Percentiles rank a stretch among this genome's conserved stretches.
phyloP scores from a whole-genome alignment of 2,113 vertebrate genomes.

The Laticauda colubrina region DNA sequence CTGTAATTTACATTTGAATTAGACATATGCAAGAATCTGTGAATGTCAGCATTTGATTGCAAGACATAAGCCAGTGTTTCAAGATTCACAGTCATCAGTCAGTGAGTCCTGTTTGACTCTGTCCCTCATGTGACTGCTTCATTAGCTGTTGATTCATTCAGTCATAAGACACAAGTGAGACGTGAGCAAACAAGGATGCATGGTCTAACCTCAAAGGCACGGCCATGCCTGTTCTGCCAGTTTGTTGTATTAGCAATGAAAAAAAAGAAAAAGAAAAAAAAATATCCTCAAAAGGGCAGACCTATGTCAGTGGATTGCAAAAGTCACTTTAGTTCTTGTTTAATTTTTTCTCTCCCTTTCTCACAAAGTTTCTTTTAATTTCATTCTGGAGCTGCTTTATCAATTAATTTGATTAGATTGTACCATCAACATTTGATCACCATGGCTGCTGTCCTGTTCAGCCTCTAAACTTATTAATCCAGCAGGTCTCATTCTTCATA shows the following conservation, averaged over 20 bases:
- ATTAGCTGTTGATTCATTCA: slow-evolving; percentile 72
- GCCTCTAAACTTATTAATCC: neutral
- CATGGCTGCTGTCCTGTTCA: neutral
- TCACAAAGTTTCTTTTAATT: neutral
- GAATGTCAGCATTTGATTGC: slow-evolving; percentile 28
- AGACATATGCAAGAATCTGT: neutral
- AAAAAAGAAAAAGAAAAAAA: slow-evolving; percentile 38
- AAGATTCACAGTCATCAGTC: slow-evolving; percentile 50
- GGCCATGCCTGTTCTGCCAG: slow-evolving; percentile 68
- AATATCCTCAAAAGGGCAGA: slow-evolving; percentile 54
- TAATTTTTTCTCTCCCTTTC: neutral
- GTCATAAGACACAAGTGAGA: slow-evolving; percentile 65
- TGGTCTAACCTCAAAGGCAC: slow-evolving; percentile 63
- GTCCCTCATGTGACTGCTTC: slow-evolving; percentile 72
- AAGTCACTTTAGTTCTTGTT: neutral
- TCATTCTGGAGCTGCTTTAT: neutral
- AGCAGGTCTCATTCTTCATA: neutral
- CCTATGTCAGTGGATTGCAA: slow-evolving; percentile 34
- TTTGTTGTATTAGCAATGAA: slow-evolving; percentile 63
- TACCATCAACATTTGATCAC: neutral
- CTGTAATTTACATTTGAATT: neutral
- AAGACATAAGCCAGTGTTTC: slow-evolving; percentile 40
- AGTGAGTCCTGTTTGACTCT: slow-evolving; percentile 58
- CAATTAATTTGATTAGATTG: neutral
- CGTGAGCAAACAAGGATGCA: slow-evolving; percentile 65